Evolutionary conservation across 2,113 vertebrate species (phyloP).

Genomic region (Megaceryle maxima): DNA sequence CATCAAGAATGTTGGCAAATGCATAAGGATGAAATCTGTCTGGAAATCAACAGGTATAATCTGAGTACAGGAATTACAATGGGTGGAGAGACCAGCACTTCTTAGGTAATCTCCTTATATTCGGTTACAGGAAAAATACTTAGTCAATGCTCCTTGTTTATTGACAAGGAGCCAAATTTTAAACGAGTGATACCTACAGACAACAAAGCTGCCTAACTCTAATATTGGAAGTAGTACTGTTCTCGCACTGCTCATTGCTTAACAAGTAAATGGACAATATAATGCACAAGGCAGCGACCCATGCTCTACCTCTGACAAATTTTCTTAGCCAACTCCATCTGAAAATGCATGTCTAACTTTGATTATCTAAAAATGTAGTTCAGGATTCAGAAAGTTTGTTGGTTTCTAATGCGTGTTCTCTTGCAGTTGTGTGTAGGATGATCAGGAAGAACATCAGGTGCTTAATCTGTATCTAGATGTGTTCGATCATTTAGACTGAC

Average conservation of each 20-base stretch:
- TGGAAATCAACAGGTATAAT: constrained; percentile 1
- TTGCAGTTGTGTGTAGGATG: neutral
- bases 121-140: constrained; percentile 31
- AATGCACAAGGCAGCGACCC: neutral
- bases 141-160: neutral
- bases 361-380: neutral
- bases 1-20: neutral
- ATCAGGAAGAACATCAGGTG: neutral
- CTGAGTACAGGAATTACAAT: neutral
- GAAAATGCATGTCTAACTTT: neutral
- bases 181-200: neutral
- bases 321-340: neutral
- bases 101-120: neutral
- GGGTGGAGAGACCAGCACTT: neutral
- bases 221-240: neutral
- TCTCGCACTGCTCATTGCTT: neutral
- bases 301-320: neutral
- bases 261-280: neutral
- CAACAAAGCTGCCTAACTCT: neutral
- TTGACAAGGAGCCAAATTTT: neutral
- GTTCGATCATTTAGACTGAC: neutral
- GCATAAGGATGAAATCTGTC: neutral
- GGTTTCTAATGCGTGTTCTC: neutral
- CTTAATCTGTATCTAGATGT: neutral
- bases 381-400: neutral